phyloP scores from a whole-genome alignment of 2,797 vertebrate species.

The Enteromius radiatus region DNA sequence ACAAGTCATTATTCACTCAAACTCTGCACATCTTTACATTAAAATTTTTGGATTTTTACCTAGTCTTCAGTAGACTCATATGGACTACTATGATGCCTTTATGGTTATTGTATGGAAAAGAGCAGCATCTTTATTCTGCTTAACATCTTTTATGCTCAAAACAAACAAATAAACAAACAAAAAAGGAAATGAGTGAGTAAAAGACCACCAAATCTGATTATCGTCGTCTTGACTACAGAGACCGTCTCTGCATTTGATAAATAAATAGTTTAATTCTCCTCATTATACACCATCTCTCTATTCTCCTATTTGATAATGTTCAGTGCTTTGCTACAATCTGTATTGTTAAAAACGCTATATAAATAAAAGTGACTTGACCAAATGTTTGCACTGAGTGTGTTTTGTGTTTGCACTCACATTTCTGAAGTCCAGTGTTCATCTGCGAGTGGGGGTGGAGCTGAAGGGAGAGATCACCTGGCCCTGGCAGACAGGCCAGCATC shows the following conservation, averaged over 20 bases:
- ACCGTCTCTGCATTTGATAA: too few species aligned
- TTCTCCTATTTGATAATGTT: too few species aligned
- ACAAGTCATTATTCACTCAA: not conserved
- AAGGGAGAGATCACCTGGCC: slow-evolving; percentile 97
- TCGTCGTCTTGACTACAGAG: too few species aligned
- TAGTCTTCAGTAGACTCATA: not conserved
- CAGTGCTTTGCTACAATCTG: too few species aligned
- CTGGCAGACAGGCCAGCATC: slow-evolving; percentile 99
- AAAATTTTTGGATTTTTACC: not conserved
- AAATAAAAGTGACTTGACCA: too few species aligned
- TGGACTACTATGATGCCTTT: not conserved
- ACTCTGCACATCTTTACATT: not conserved
- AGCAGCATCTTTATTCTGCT: not conserved
- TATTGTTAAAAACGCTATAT: too few species aligned
- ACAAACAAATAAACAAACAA: not conserved
- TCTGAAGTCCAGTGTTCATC: slow-evolving; percentile 99
- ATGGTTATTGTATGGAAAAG: not conserved
- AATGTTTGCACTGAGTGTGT: not conserved
- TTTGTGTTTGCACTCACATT: slow-evolving; percentile 88
- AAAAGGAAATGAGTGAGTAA: not conserved
- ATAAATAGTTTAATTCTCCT: too few species aligned
- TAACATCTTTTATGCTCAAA: not conserved
- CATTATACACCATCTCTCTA: too few species aligned
- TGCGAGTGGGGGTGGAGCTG: slow-evolving; percentile 99
- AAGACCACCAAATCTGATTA: too few species aligned